Conservation (phyloP, 1,140 invertebrate species). For the Zaprionus taronus region DNA sequence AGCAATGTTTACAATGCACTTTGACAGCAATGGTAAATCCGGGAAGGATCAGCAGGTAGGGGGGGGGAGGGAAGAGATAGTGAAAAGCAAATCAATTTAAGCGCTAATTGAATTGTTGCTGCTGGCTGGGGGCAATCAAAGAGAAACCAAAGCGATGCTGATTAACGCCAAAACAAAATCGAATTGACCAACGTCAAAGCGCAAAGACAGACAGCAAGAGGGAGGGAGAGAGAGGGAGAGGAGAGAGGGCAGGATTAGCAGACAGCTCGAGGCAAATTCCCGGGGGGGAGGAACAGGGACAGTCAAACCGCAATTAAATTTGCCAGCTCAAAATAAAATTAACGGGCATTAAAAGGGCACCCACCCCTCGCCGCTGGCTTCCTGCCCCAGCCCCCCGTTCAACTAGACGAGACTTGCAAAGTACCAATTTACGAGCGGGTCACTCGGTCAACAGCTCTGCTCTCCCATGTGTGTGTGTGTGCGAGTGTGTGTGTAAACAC, state of each 20-base stretch:
- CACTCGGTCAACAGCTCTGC: slow-evolving; percentile 48
- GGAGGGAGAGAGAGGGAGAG: background rate
- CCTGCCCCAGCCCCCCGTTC: background rate
- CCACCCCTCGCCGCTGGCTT: background rate
- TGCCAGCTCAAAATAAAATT: slow-evolving; percentile 53
- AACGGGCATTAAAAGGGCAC: slow-evolving; percentile 49
- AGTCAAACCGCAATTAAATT: slow-evolving; percentile 55
- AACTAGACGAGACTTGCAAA: slow-evolving; percentile 30
- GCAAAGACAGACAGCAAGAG: slow-evolving; percentile 7
- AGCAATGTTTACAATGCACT: slow-evolving; percentile 22
- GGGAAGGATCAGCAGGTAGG: background rate
- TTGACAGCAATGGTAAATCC: background rate
- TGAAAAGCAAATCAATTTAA: slow-evolving; percentile 54
- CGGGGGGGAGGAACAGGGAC: background rate
- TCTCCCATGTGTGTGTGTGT: background rate
- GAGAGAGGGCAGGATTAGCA: background rate
- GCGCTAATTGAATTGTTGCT: slow-evolving; percentile 56
- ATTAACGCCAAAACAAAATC: slow-evolving; percentile 56
- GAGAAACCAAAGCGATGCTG: slow-evolving; percentile 25
- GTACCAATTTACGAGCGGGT: slow-evolving; percentile 42
- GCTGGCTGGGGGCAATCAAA: slow-evolving; percentile 20
- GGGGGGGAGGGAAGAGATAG: too few relatives aligned
- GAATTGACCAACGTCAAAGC: slow-evolving; percentile 52
- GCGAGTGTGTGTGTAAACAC: slow-evolving; percentile 45
- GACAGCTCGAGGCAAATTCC: slow-evolving; percentile 5